phyloP scores from a whole-genome alignment of 2,888 invertebrate genomes.

The Drosophila meridiana region DNA sequence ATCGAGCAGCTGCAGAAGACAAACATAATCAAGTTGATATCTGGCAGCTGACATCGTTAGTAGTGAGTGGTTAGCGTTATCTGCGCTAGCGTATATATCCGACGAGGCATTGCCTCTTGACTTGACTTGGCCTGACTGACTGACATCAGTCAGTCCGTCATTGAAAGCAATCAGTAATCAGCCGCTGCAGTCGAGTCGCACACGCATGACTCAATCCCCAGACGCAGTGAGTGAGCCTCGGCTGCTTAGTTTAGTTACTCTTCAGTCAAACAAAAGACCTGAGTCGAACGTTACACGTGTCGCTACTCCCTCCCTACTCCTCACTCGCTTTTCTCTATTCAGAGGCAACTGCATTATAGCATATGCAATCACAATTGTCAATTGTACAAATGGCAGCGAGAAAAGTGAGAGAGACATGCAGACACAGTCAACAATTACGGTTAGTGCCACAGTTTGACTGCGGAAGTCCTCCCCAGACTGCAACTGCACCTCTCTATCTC shows the following conservation, averaged over 20 bases:
- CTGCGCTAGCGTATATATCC: slow-evolving; percentile 13
- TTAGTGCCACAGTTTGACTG: slow-evolving; percentile 77
- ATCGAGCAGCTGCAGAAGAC: background rate
- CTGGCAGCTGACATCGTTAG: slow-evolving; percentile 11
- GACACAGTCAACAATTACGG: slow-evolving; percentile 73
- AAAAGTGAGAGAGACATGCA: slow-evolving; percentile 44
- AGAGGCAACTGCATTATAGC: slow-evolving; percentile 64
- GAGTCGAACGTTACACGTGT: slow-evolving; percentile 29
- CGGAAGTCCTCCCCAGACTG: slow-evolving; percentile 29
- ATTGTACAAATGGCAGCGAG: slow-evolving; percentile 72
- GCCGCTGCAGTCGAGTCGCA: slow-evolving; percentile 34
- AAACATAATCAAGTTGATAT: slow-evolving; percentile 32
- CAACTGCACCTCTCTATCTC: slow-evolving; percentile 4
- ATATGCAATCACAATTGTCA: slow-evolving; percentile 79
- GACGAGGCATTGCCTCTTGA: background rate
- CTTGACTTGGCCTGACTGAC: background rate
- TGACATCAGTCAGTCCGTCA: slow-evolving; percentile 38
- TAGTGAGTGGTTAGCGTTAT: slow-evolving; percentile 16
- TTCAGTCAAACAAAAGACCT: slow-evolving; percentile 34
- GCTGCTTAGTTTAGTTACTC: slow-evolving; percentile 11
- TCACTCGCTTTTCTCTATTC: slow-evolving; percentile 8
- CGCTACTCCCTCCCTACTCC: background rate
- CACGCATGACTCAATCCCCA: slow-evolving; percentile 28
- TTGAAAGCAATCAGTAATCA: slow-evolving; percentile 68
- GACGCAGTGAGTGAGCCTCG: slow-evolving; percentile 11